Base-by-base conservation (phyloP, 2,888 invertebrate species). In the Ethmia dodecea region DNA sequence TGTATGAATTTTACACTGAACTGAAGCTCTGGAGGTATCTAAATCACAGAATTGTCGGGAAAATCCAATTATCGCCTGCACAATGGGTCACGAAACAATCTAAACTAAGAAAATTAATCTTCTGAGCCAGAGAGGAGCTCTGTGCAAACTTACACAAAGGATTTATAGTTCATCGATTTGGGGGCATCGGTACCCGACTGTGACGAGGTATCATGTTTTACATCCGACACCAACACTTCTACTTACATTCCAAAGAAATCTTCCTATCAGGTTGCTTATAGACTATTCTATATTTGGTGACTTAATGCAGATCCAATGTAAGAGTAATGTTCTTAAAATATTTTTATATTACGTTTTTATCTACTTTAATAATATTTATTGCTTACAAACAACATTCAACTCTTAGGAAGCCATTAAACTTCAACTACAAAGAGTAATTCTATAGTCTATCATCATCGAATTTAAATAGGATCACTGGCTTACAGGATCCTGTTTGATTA, bases 91-190 rank as follows among this genome's bases (percentile, higher is more conserved):
- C 84, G 81, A 84, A 84, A 86, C 86, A 84, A 86, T 86, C 81
- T 77, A 79, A 86, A 86, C 86, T 86, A 83, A 86, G 86, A 86
- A 86, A 84, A 86, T 86, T 86, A 86, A 86, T 86, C 86, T 84
- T 79, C 83, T 60, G 75, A 77, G 81, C 81, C 79, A 79, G 80
- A 74, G 76, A 74, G 77, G 62, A 73, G 78, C 68, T 74, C 81
- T 80, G 80, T 74, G 74, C 76, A 80, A 84, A 84, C 84, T 84
- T 83, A 75, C 79, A 84, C 86, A 86, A 84, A 79, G 77, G 86
- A 83, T 81, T 84, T 84, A 83, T 81, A 81, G 78, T 81, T 80
- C 81, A 86, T 84, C 79, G 83, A 83, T 83, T 84, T 77, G 64
- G 72, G 72, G 60, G 66, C 70, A 76, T 76, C 65, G 68, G 64